Percentiles rank a stretch among this genome's conserved stretches.
Conservation (phyloP, 1,140 invertebrate species). For the Drosophila trapezifrons region DNA sequence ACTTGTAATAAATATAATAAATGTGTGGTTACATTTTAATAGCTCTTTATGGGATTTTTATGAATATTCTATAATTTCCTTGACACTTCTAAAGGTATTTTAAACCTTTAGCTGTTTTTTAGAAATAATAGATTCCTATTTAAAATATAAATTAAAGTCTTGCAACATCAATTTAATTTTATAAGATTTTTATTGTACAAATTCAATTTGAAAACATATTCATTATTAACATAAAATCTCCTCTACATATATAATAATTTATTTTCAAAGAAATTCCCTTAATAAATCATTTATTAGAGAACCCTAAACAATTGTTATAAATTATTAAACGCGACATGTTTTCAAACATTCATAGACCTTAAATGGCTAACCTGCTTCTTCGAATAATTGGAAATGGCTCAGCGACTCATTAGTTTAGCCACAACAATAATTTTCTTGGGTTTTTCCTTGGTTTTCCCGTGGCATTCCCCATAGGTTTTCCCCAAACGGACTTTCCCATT, state of each 20-base stretch:
- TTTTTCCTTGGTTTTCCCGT: not conserved
- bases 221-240: too few relatives aligned
- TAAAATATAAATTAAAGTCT: too few relatives aligned
- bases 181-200: not conserved
- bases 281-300: slow-evolving; percentile 13
- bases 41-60: not conserved
- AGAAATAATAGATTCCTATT: too few relatives aligned
- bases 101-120: too few relatives aligned
- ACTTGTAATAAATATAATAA: not conserved
- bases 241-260: too few relatives aligned
- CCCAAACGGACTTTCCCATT: slow-evolving; percentile 23
- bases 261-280: not conserved
- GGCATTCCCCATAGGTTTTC: slow-evolving; percentile 20
- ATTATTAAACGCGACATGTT: not conserved
- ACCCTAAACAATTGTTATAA: slow-evolving; percentile 4
- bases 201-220: too few relatives aligned
- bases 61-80: slow-evolving; percentile 36
- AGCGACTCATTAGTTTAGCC: slow-evolving; percentile 32
- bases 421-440: slow-evolving; percentile 33
- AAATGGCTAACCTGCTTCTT: not conserved
- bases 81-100: not conserved
- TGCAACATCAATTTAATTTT: too few relatives aligned
- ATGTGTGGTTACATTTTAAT: not conserved
- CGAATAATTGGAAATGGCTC: not conserved
- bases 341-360: slow-evolving; percentile 2